These are phyloP conservation scores for Erpornis zantholeuca DNA, from an alignment of 2,113 vertebrate genomes.

Conservation along the genomic window DNA sequence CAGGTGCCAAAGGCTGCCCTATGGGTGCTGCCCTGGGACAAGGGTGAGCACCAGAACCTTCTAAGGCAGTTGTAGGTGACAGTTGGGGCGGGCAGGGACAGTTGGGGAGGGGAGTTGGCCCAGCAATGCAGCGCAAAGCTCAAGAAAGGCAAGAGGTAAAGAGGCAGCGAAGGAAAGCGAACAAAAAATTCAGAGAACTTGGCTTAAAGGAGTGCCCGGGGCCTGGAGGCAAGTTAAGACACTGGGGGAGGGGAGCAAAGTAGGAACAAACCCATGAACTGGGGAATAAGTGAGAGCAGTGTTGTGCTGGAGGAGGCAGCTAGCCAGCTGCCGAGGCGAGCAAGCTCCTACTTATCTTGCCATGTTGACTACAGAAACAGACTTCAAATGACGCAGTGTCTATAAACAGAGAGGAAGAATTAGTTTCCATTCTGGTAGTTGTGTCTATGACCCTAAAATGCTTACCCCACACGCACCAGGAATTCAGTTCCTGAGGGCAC, in stretches of 20 bases:
- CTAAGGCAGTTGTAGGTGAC: not conserved
- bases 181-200: not conserved
- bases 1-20: not conserved
- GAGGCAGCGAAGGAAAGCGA: accelerated
- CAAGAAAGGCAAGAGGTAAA: not conserved
- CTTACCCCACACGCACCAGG: not conserved
- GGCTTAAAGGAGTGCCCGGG: not conserved
- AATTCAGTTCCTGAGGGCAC: conserved; percentile 11
- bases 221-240: not conserved
- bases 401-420: conserved; percentile 11
- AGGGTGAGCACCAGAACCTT: not conserved
- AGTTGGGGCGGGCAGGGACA: not conserved
- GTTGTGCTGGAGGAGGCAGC: not conserved
- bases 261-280: not conserved
- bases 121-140: not conserved
- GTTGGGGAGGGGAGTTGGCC: not conserved
- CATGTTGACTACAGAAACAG: conserved; percentile 5
- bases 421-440: not conserved
- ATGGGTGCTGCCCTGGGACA: not conserved
- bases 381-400: not conserved
- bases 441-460: conserved; percentile 10
- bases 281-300: not conserved
- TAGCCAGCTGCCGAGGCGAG: not conserved
- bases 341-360: conserved; percentile 16
- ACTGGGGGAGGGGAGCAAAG: not conserved